Evolutionary conservation across 2,113 vertebrate species (phyloP).

Genomic region (Gopherus flavomarginatus): DNA sequence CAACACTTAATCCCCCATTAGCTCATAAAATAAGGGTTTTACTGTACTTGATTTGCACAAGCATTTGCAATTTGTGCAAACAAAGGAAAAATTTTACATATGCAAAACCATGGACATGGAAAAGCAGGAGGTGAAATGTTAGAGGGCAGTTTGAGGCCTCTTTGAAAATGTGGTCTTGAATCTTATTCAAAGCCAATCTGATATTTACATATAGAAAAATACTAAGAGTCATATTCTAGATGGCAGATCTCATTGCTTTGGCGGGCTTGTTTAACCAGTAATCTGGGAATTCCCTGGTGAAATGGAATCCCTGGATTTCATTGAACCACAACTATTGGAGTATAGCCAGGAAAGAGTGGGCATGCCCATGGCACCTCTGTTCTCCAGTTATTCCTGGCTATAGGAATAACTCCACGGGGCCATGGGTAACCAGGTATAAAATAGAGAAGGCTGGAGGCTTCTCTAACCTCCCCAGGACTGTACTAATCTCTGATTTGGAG

Average conservation of each 20-base stretch:
- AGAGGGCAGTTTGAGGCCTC: not conserved
- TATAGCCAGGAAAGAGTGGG: not conserved
- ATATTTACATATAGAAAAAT: not conserved
- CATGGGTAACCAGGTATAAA: too few species aligned
- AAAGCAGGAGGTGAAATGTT: not conserved
- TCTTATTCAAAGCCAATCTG: not conserved
- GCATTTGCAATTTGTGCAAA: not conserved
- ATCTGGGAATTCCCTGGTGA: not conserved
- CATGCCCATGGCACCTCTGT: too few species aligned
- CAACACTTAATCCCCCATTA: not conserved
- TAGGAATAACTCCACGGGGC: too few species aligned
- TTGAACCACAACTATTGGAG: fast-evolving
- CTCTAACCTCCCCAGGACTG: too few species aligned
- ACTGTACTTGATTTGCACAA: not conserved
- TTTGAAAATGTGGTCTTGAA: not conserved
- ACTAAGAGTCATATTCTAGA: not conserved
- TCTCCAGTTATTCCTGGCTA: too few species aligned
- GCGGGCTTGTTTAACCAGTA: too few species aligned
- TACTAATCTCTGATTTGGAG: too few species aligned
- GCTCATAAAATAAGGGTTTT: too few species aligned
- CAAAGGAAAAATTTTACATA: not conserved
- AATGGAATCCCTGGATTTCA: not conserved
- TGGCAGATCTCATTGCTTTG: too few species aligned
- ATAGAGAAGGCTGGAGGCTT: too few species aligned
- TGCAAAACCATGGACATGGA: not conserved